Evolutionary conservation across 2,797 vertebrate genomes (phyloP), one percentile per base, ranked within the genome.

Genomic region (Natrix natrix): DNA sequence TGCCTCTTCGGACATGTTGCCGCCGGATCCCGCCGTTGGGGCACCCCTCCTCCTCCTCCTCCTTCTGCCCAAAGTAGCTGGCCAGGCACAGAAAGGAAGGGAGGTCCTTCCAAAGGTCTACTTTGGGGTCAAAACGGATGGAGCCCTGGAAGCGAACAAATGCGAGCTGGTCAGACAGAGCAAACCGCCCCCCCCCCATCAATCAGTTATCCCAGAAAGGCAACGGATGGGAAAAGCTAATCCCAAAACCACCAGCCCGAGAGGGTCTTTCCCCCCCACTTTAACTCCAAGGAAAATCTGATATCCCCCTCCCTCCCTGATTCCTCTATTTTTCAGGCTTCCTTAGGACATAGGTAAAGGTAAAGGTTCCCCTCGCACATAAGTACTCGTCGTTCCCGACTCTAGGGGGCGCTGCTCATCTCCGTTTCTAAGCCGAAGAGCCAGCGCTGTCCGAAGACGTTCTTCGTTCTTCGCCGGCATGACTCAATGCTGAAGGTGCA

Each of bases 1-100:
- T 22, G 95, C 97, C 88, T 98, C 98, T 74, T 97, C 94, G 0
- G 98, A 98, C 98, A 98, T 97, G 92, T 20, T 12, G 52, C 32
- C 88, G 5, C 32, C 88, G 5, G 22, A 8, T 8, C 20, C 52
- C 1, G 0, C n/a, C 93, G 87, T n/a, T 1, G 24, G 92, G 90
- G 91, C 92, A 24, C 61, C 55, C 91, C 92, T n/a, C 26, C 32
- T 37, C 48, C 48, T 48, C 48, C 86, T 37, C 22, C 12, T 14
- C 56, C 86, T 11, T 26, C 55, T 24, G 32, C 20, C 16, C 37
- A 52, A 4, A 57, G 43, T 54, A 59, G 48, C 66, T 0, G 7
- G 43, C 63, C 43, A 26, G 37, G 16, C n/a, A 8, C 11, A 1
- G 12, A 3, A n/a, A 13, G 28, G 3, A 59, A 26, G 24, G 16